A percentile compares a stretch with the other conserved stretches of the same genome.
Evolutionary conservation across 2,797 vertebrate genomes (phyloP).

Genomic region (Bradypodion ventrale): DNA sequence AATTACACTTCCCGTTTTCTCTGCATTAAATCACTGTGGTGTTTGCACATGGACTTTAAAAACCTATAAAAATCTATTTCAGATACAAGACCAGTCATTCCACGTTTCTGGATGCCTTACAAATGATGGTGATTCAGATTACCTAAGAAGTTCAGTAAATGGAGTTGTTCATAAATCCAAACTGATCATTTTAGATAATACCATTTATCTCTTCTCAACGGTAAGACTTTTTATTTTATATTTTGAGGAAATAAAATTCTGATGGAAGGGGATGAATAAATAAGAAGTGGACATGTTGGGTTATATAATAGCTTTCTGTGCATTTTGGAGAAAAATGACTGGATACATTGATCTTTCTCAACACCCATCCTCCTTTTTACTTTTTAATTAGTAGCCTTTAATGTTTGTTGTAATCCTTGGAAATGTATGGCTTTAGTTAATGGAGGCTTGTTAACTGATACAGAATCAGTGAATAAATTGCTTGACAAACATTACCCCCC

Average conservation of each 20-base stretch:
- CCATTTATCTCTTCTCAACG: conserved; percentile 88
- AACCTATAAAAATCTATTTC: conserved; percentile 42
- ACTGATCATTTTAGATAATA: conserved; percentile 86
- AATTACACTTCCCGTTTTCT: background rate
- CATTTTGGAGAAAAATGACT: conserved; percentile 1
- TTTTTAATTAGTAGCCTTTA: background rate
- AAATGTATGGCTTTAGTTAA: conserved; percentile 18
- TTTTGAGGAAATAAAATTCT: conserved; percentile 8
- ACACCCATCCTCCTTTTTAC: too few relatives aligned
- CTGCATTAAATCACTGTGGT: background rate
- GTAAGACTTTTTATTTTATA: conserved; percentile 71
- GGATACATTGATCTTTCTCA: background rate
- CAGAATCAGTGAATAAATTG: background rate
- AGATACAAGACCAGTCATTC: conserved; percentile 83
- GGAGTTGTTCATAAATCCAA: conserved; percentile 85
- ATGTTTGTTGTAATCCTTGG: conserved; percentile 15
- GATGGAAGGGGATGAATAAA: too few relatives aligned
- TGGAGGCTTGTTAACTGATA: background rate
- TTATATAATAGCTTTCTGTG: too few relatives aligned
- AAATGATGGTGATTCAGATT: conserved; percentile 75
- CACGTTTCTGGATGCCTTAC: conserved; percentile 82
- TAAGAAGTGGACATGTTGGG: too few relatives aligned
- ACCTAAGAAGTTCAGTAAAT: conserved; percentile 85
- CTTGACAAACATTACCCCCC: background rate
- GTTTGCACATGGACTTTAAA: background rate